Evolutionary conservation across 2,113 vertebrate genomes (phyloP).

Genomic region (Connochaetes taurinus): DNA sequence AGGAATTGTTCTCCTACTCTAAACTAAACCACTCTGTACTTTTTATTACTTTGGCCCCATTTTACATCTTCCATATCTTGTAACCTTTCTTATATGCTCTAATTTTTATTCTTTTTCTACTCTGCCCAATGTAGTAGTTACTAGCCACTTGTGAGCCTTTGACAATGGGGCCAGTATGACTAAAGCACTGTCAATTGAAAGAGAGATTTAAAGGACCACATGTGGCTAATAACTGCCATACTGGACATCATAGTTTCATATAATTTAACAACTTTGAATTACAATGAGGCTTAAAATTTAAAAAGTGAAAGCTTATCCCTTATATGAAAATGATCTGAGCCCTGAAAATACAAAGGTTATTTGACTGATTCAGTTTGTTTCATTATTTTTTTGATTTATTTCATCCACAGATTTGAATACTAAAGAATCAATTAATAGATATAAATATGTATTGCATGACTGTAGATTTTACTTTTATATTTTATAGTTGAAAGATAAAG

Average conservation of each 20-base stretch:
- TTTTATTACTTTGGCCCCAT: accelerated
- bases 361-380: background rate
- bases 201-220: background rate
- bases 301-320: background rate
- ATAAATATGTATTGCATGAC: background rate
- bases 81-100: background rate
- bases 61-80: background rate
- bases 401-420: background rate
- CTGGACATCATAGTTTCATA: background rate
- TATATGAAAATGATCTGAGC: background rate
- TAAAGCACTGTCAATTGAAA: background rate
- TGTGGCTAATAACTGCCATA: background rate
- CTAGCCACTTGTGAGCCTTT: background rate
- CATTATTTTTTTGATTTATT: background rate
- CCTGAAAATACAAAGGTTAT: background rate
- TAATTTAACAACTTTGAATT: background rate
- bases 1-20: background rate
- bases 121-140: background rate
- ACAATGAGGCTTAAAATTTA: background rate
- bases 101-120: background rate
- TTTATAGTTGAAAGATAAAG: conserved; percentile 46
- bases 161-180: background rate
- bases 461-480: conserved; percentile 24
- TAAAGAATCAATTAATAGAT: background rate
- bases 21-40: background rate